Evolutionary conservation across 2,888 invertebrate species (phyloP).

Genomic region (Scaptomyza reducta): DNA sequence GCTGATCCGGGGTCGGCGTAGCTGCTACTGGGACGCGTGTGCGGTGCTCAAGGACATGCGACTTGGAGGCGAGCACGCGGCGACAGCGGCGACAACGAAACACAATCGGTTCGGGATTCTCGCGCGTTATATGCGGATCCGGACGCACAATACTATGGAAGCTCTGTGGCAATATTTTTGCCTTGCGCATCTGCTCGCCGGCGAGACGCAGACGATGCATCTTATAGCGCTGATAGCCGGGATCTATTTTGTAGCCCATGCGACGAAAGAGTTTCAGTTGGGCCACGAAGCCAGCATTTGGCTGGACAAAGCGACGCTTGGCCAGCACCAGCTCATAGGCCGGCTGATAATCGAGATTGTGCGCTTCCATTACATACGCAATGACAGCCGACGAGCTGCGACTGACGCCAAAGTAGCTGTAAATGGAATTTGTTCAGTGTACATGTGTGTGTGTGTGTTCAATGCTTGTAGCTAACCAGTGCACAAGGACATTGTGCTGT

Average conservation of each 20-base stretch:
- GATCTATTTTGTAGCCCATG: conserved; percentile 90
- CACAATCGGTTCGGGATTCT: conserved; percentile 92
- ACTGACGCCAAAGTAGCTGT: conserved; percentile 94
- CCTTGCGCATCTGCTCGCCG: conserved; percentile 92
- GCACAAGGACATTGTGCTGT: conserved; percentile 91
- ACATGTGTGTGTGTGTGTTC: no score
- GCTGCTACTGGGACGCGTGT: conserved; percentile 28
- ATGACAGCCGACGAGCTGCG: conserved; percentile 94
- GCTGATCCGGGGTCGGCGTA: conserved; percentile 61
- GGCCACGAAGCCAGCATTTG: conserved; percentile 92
- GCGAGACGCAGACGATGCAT: conserved; percentile 91
- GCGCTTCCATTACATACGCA: conserved; percentile 95
- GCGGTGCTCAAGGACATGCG: conserved; percentile 90
- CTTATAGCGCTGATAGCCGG: conserved; percentile 89
- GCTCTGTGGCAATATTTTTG: conserved; percentile 92
- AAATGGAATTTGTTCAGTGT: no score
- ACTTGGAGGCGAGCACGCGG: conserved; percentile 91
- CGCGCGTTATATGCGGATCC: conserved; percentile 90
- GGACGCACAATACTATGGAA: conserved; percentile 91
- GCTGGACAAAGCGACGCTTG: conserved; percentile 90
- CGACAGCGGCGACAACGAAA: conserved; percentile 93
- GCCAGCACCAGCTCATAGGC: conserved; percentile 89
- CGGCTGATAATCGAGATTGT: conserved; percentile 89
- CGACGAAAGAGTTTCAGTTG: conserved; percentile 91
- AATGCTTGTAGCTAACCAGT: conserved; percentile 87